Evolutionary conservation across 2,888 invertebrate species (phyloP), one percentile per base, ranked within the genome.

Genomic region (Mellilla xanthometata): DNA sequence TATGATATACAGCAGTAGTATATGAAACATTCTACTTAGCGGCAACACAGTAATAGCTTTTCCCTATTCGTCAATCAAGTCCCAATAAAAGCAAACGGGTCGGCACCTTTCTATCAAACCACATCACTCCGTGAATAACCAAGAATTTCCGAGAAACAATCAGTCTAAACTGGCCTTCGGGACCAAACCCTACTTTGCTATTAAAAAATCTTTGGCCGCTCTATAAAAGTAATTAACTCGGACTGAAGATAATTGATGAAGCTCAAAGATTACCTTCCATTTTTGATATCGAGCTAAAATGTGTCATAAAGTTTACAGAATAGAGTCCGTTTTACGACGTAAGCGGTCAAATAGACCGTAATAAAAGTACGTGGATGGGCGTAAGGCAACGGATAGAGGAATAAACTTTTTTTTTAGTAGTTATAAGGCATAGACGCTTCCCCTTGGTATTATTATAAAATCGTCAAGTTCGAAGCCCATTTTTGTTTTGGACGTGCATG

Each of bases 171-270:
- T 61, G 61, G 53, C 53, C 42, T 19, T 34, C 47, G 38, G 40
- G 49, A 39, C 39, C 53, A 52, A 58, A 55, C 58, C 60, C 52
- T 54, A 54, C 55, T 63, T 62, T 58, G 56, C 54, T 60, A 61
- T 66, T 51, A 59, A 67, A 64, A 57, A 64, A 65, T 60, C 61
- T 68, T 62, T 62, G 65, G 69, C 73, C 76, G 83, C 77, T 85
- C 87, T 87, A 89, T 89, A 89, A 88, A 89, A 88, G 85, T 87
- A 88, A 89, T 89, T 89, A 89, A 88, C 81, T 88, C 73, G 61
- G 77, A 75, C 79, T 81, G 78, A 80, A 85, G 86, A 87, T 89
- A 89, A 89, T 89, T 89, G 89, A 89, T 89, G 89, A 84, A 87
- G 77, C 78, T 73, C 75, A 74, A 53, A 87, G 87, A 89, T 89